Base-by-base conservation (phyloP, 2,888 invertebrate species). In the Norana najaformis region DNA sequence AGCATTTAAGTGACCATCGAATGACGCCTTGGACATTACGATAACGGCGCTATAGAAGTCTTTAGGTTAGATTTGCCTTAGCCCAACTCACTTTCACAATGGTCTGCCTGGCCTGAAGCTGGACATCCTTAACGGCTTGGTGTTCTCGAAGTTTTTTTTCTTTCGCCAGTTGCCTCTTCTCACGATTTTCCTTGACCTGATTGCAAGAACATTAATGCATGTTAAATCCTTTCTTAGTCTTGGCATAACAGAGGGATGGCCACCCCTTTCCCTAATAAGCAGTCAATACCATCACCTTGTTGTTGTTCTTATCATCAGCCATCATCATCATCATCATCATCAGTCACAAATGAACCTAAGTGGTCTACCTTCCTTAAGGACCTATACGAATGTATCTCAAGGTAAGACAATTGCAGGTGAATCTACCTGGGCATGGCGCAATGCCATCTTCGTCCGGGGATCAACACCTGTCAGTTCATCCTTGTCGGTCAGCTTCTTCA, bases 401-500 rank as follows among this genome's bases (percentile, higher is more conserved):
- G 5, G 20, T 20, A 47, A 47, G 47, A 47, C 47, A 47, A 47
- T 47, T 1, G 85, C 85, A 36, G 30, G 18, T 89, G 39, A 18
- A 36, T 39, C 36, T 90, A 94, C 94, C 93, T 94, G 94, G 89
- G 94, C 92, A 89, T 94, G 94, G 41, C 94, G 91, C 23, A 94
- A 92, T 89, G 94, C 93, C 94, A 94, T 94, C 92, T 94, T 94
- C 30, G 92, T 93, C 37, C 93, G 92, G 11, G 94, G 94, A 90
- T 94, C 94, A 88, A 91, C 92, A 53, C 92, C 91, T 88, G 92
- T 88, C n/a, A 11, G 91, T 14, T 90, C 92, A 90, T 91, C 92
- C 37, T 92, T 92, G 82, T 93, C 83, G 1, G 37, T 37, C 35
- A 85, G 23, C 35, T 85, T 85, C 37, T 85, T 85, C 16, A 85